Evolutionary conservation across 1,140 invertebrate species (phyloP).

Genomic region (Calosoma granatense): DNA sequence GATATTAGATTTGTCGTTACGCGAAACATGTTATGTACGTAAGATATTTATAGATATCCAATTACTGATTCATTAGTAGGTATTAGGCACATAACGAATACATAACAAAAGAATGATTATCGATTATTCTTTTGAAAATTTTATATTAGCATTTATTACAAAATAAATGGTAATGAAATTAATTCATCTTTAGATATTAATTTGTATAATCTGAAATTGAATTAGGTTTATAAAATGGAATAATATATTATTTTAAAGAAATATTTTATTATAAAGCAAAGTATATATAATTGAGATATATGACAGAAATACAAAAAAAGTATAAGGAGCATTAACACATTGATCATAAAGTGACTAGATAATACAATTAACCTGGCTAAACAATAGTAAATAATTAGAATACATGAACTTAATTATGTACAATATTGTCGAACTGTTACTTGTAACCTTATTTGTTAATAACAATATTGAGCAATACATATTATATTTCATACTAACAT

Average conservation of each 20-base stretch:
- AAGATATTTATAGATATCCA: too few species aligned
- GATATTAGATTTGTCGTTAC: too few species aligned
- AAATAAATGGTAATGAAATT: too few species aligned
- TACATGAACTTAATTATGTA: not conserved
- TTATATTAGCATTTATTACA: too few species aligned
- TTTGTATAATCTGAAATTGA: too few species aligned
- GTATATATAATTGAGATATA: not conserved
- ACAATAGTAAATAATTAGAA: not conserved
- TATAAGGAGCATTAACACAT: not conserved
- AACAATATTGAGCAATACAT: slow-evolving; percentile 6
- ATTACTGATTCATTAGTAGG: too few species aligned
- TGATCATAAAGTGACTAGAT: not conserved
- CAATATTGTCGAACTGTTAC: not conserved
- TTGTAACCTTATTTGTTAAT: not conserved
- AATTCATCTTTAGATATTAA: too few species aligned
- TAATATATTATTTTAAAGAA: not conserved
- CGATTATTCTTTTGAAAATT: too few species aligned
- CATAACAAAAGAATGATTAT: too few species aligned
- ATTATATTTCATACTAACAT: too few species aligned
- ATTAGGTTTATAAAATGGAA: not conserved
- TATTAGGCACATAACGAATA: too few species aligned
- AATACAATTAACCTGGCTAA: slow-evolving; percentile 5
- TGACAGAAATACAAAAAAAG: not conserved
- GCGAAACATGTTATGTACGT: too few species aligned
- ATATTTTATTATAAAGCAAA: slow-evolving; percentile 5